These are phyloP conservation scores for Conops quadrifasciatus DNA, from an alignment of 2,888 invertebrate species.

Conservation along the genomic window DNA sequence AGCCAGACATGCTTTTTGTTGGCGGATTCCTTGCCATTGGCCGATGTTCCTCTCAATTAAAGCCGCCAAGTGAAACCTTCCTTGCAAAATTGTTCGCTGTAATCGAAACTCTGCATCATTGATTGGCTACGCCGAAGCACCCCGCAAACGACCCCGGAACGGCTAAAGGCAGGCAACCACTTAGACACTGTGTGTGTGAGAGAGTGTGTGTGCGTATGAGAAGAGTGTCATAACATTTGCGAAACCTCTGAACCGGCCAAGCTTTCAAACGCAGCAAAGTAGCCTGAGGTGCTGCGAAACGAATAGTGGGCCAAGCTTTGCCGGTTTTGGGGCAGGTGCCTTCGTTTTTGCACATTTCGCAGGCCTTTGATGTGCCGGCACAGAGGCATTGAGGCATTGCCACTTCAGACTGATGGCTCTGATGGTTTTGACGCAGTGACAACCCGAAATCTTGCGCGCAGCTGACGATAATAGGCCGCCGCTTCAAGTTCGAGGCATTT, in stretches of 20 bases:
- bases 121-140: slow-evolving; percentile 41
- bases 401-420: not conserved
- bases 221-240: slow-evolving; percentile 41
- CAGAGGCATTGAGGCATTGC: not conserved
- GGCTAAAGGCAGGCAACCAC: not conserved
- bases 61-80: slow-evolving; percentile 24
- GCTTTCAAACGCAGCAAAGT: not conserved
- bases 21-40: slow-evolving; percentile 1
- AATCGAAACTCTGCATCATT: slow-evolving; percentile 45
- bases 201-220: no score
- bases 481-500: no score
- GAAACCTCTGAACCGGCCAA: slow-evolving; percentile 19
- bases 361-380: not conserved
- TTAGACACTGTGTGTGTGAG: no score
- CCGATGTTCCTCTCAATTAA: slow-evolving; percentile 22
- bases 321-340: not conserved
- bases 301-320: not conserved
- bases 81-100: slow-evolving; percentile 39
- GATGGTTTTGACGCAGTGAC: not conserved
- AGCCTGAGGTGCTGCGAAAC: not conserved
- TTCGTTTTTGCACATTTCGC: not conserved
- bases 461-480: no score
- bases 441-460: no score
- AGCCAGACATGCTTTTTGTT: not conserved
- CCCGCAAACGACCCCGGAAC: not conserved